Conservation (phyloP, 2,113 vertebrate genomes). For the Malurus elegans region DNA sequence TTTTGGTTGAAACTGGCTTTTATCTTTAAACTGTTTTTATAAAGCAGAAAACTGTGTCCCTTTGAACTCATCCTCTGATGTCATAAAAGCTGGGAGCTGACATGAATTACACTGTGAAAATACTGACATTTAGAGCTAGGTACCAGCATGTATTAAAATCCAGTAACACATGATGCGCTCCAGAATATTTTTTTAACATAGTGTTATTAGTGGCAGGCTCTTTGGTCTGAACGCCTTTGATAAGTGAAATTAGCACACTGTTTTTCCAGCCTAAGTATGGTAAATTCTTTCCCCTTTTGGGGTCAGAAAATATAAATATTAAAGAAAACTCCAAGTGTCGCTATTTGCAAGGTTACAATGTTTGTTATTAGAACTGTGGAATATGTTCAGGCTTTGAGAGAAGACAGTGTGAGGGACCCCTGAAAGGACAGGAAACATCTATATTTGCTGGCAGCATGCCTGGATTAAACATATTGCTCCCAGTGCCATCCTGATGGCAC, state of each 20-base stretch:
- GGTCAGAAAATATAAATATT: slow-evolving; percentile 62
- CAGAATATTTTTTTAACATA: background rate
- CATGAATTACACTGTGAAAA: slow-evolving; percentile 53
- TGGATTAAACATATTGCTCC: slow-evolving; percentile 28
- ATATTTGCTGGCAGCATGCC: slow-evolving; percentile 22
- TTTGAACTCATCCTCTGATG: slow-evolving; percentile 51
- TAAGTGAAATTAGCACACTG: slow-evolving; percentile 58
- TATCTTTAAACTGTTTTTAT: slow-evolving; percentile 34
- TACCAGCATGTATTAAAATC: slow-evolving; percentile 27
- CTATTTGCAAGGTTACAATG: slow-evolving; percentile 64
- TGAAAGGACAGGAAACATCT: slow-evolving; percentile 49
- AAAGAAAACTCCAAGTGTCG: slow-evolving; percentile 48
- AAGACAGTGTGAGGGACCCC: background rate
- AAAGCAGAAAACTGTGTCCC: background rate
- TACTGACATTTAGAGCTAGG: slow-evolving; percentile 21
- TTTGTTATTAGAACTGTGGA: slow-evolving; percentile 68
- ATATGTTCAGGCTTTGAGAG: slow-evolving; percentile 3
- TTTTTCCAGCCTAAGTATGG: slow-evolving; percentile 55
- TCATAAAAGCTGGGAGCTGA: slow-evolving; percentile 43
- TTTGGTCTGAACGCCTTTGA: slow-evolving; percentile 20
- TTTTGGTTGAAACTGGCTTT: background rate
- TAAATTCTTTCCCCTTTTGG: slow-evolving; percentile 69
- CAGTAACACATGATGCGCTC: background rate
- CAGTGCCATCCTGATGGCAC: slow-evolving; percentile 59
- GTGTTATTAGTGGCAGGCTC: slow-evolving; percentile 43